Evolutionary conservation across 1,140 invertebrate genomes (phyloP).

Genomic region (Meloidogyne chitwoodi): DNA sequence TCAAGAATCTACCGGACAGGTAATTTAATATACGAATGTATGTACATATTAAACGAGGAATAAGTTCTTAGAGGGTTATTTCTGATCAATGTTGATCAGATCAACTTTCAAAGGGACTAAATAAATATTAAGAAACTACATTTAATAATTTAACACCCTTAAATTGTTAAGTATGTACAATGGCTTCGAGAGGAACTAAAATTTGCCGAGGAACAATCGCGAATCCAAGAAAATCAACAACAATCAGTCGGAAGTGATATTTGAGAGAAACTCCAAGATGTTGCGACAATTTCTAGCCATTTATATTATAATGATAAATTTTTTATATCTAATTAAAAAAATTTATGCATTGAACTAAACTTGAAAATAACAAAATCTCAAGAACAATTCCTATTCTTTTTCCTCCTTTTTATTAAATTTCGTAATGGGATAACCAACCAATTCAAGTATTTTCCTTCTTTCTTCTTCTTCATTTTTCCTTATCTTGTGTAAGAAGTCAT

Average conservation of each 20-base stretch:
- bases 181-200: conserved; percentile 14
- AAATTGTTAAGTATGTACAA: conserved; percentile 4
- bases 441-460: neutral
- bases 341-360: neutral
- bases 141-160: neutral
- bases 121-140: too few species aligned
- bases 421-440: neutral
- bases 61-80: neutral
- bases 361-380: neutral
- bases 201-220: neutral
- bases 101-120: too few species aligned
- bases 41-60: neutral
- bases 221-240: neutral
- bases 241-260: neutral
- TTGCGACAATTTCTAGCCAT: neutral
- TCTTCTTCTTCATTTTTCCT: neutral
- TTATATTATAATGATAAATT: neutral
- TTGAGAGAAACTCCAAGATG: neutral
- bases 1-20: conserved; percentile 26
- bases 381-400: neutral
- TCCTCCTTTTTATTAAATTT: neutral
- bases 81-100: too few species aligned
- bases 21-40: neutral
- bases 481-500: neutral
- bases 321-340: too few species aligned